Evolutionary conservation across 2,113 vertebrate species (phyloP).

Genomic region (Holacanthus passer): DNA sequence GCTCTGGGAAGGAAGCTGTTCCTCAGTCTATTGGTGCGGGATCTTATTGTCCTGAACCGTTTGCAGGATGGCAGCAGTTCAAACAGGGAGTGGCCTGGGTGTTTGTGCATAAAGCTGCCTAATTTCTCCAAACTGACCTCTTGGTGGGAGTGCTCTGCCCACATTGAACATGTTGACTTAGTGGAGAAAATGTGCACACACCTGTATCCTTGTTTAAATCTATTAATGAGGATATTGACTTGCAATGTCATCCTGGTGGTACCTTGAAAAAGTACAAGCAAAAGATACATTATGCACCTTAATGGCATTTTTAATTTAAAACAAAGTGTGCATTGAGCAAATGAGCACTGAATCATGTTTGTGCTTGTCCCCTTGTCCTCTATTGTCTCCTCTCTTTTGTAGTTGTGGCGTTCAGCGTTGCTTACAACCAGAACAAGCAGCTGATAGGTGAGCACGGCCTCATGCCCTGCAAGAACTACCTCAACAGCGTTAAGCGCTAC

Average conservation of each 20-base stretch:
- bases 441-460: constrained; percentile 92
- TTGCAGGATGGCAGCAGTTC: too few species aligned
- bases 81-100: too few species aligned
- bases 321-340: not conserved
- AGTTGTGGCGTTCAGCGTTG: constrained; percentile 94
- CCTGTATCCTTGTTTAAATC: too few species aligned
- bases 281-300: not conserved
- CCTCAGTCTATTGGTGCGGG: too few species aligned
- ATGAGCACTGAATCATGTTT: not conserved
- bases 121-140: too few species aligned
- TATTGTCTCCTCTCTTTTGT: not conserved
- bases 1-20: too few species aligned
- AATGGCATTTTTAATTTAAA: not conserved
- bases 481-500: constrained; percentile 88
- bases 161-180: too few species aligned
- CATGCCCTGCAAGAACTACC: constrained; percentile 87
- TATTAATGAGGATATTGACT: not conserved
- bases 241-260: too few species aligned
- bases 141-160: too few species aligned
- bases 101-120: too few species aligned
- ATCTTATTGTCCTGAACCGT: too few species aligned
- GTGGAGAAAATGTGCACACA: too few species aligned
- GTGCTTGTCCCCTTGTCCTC: not conserved
- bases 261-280: not conserved
- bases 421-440: constrained; percentile 93